These are phyloP conservation scores for Gymnarchus niloticus DNA, from an alignment of 2,113 vertebrate genomes.

Conservation along the genomic window DNA sequence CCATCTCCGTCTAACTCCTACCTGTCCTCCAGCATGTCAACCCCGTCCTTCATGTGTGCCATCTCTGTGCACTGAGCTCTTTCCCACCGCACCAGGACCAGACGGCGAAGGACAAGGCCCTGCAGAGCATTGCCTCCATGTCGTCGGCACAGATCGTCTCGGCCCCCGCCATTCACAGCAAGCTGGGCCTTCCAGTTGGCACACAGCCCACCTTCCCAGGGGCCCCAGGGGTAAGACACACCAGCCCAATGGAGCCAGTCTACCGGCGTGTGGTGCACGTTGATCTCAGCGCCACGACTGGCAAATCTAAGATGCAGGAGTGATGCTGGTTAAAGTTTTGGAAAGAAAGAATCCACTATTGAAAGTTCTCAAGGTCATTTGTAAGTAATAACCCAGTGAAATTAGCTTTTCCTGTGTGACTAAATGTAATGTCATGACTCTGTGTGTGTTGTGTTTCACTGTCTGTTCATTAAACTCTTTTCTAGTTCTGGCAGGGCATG, in stretches of 20 bases:
- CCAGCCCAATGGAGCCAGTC: too few relatives aligned
- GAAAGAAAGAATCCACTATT: neutral
- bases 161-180: slow-evolving; percentile 96
- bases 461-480: neutral
- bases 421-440: neutral
- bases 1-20: neutral
- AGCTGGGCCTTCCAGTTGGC: slow-evolving; percentile 90
- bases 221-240: slow-evolving; percentile 87
- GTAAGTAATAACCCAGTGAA: neutral
- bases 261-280: too few relatives aligned
- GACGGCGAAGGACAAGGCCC: slow-evolving; percentile 92
- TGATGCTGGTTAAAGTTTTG: neutral
- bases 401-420: neutral
- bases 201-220: slow-evolving; percentile 85
- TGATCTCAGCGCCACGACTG: too few relatives aligned
- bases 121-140: slow-evolving; percentile 98
- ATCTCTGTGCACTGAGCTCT: neutral
- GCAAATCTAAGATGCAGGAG: neutral
- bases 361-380: too few relatives aligned
- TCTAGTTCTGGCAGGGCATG: slow-evolving; percentile 83
- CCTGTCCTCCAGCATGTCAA: neutral
- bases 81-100: slow-evolving; percentile 72
- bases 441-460: neutral
- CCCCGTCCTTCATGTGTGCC: neutral
- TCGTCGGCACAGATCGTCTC: slow-evolving; percentile 98